phyloP scores from a whole-genome alignment of 2,888 invertebrate genomes.

The Flexamia atlantica region DNA sequence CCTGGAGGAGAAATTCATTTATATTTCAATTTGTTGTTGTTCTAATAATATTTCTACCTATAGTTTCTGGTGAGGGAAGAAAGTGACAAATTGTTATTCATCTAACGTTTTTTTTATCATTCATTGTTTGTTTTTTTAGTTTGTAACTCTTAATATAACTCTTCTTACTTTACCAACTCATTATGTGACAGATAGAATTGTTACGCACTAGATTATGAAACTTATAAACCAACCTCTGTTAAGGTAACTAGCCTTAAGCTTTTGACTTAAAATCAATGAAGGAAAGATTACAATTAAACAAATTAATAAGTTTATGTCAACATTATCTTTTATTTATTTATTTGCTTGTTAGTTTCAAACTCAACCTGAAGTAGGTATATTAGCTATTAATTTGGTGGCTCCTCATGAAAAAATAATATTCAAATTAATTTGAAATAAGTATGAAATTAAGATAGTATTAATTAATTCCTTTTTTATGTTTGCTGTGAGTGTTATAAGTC shows the following conservation, averaged over 20 bases:
- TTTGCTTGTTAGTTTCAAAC: no score
- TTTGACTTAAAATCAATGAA: background rate
- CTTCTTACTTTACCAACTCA: background rate
- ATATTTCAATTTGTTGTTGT: no score
- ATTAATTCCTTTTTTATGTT: no score
- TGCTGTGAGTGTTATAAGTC: no score
- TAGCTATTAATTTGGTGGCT: background rate
- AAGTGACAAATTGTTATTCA: background rate
- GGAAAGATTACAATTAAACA: conserved; percentile 20
- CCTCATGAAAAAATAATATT: no score
- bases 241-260: background rate
- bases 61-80: no score
- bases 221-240: background rate
- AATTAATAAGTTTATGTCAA: background rate
- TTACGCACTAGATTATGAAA: background rate
- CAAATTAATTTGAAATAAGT: no score
- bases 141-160: no score
- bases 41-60: no score
- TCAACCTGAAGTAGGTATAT: background rate
- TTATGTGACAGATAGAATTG: background rate
- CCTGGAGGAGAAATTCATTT: no score
- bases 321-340: background rate
- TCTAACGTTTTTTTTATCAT: no score
- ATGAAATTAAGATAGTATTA: no score
- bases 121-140: background rate